Base-by-base conservation (phyloP, 1,140 invertebrate genomes). In the Drosophila seguyi region DNA sequence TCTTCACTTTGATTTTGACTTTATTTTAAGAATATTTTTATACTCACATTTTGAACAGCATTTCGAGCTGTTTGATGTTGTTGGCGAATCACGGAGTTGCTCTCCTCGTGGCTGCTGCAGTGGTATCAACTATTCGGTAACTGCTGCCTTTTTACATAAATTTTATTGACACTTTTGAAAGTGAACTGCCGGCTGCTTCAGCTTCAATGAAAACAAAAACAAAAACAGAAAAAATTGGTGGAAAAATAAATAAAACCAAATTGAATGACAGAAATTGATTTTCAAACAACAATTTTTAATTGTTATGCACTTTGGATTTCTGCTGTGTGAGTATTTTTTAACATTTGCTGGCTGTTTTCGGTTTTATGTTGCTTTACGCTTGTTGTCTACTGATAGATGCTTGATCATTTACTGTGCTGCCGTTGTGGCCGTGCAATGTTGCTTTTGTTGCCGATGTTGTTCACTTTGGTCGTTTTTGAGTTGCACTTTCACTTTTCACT, bases 401-500 rank as follows among this genome's bases (percentile, higher is more conserved):
- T 53, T 6, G 31, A 13, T 53, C 20, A 22, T 53, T 36, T 31
- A 34, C 27, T 52, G 20, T 34, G 41, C 31, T 59, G 57, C 29
- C 13, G 25, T 8, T n/a, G 38, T 20, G 18, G 39, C n/a, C n/a
- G 39, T 48, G 36, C 55, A 39, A 57, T 44, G 22, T 50, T 61
- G 72, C 52, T 56, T 72, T 72, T 73, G 69, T 52, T 57, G 52
- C 31, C 31, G 68, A 61, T 65, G 57, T 72, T 44, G 42, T 71
- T 81, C 50, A 71, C 57, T 81, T 63, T 58, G 41, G 60, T 71
- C 44, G 65, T 65, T 61, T 79, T 42, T 76, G 29, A 72, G 60
- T 84, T 88, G 81, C 85, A 90, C 85, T 90, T 90, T 90, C 85
- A 90, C 85, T 90, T 90, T 90, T 90, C 85, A 90, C 85, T 90